Conservation (phyloP, 1,140 invertebrate genomes). For the Lethrus apterus region DNA sequence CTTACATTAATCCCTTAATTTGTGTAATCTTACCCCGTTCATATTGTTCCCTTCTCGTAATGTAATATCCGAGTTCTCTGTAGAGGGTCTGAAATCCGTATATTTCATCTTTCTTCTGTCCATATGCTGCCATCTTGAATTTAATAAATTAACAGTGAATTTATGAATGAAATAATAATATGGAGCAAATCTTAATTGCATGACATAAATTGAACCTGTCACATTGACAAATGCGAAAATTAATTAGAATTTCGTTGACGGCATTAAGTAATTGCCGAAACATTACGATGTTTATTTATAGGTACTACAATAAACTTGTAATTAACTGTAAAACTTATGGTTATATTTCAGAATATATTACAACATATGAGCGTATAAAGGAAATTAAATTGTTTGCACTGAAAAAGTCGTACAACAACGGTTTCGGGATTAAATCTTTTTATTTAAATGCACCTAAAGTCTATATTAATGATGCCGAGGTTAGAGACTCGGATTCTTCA, state of each 20-base stretch:
- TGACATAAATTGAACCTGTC: constrained; percentile 7
- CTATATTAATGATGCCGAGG: no score
- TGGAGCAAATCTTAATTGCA: constrained; percentile 7
- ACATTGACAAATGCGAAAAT: constrained; percentile 13
- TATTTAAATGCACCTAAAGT: no score
- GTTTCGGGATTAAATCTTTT: no score
- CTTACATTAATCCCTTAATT: constrained; percentile 3
- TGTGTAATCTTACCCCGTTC: constrained; percentile 37
- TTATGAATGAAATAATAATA: constrained; percentile 5
- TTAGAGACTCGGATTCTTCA: no score
- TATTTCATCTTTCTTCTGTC: constrained; percentile 36
- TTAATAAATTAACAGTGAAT: background rate
- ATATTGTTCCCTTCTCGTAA: constrained; percentile 45
- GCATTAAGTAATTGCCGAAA: no score
- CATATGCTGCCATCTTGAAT: background rate
- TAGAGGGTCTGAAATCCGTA: constrained; percentile 46
- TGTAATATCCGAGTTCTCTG: constrained; percentile 44
- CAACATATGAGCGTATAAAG: no score
- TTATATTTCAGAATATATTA: background rate
- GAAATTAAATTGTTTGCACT: no score
- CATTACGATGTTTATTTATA: no score
- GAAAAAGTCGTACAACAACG: no score
- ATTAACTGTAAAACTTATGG: no score
- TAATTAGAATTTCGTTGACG: constrained; percentile 5
- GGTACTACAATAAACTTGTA: no score